Conservation (phyloP, 1,140 invertebrate genomes). For the Penaeus vannamei region DNA sequence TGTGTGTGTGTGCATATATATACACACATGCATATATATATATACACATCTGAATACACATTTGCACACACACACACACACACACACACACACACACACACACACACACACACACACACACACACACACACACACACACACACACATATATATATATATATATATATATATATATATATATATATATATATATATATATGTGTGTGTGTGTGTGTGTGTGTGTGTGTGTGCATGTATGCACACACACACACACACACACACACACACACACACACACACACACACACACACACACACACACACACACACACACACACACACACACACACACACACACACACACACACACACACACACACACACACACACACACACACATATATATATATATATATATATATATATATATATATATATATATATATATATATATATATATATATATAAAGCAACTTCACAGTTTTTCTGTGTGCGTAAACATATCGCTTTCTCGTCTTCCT, state of each 20-base stretch:
- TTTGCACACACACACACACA: background rate
- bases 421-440: background rate
- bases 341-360: constrained; percentile 14
- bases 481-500: no score
- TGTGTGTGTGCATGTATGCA: background rate
- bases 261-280: background rate
- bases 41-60: no score
- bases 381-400: constrained; percentile 46
- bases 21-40: no score
- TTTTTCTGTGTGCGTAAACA: no score
- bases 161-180: background rate
- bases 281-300: background rate
- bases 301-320: background rate
- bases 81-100: constrained; percentile 19
- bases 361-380: constrained; percentile 37
- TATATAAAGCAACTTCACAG: no score
- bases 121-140: constrained; percentile 5
- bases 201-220: no score
- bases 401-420: constrained; percentile 39
- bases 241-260: background rate
- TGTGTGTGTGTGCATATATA: no score
- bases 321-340: background rate
- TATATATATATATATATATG: constrained; percentile 10
- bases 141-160: constrained; percentile 24
- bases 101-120: constrained; percentile 13